Conservation (phyloP, 2,888 invertebrate species). For the Electrophaes corylata region DNA sequence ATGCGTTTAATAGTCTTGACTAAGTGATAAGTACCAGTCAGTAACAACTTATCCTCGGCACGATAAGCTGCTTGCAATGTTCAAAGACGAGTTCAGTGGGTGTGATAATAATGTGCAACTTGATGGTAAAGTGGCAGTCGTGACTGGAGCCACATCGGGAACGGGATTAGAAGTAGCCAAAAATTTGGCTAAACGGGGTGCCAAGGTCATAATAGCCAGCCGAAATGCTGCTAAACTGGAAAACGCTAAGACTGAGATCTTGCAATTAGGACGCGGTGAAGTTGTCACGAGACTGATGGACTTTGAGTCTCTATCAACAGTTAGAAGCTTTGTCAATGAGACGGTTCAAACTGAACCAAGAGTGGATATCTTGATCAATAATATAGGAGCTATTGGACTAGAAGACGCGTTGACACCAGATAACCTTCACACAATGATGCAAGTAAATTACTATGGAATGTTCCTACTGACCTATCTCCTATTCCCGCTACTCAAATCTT, state of each 20-base stretch:
- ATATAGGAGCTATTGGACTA: conserved; percentile 78
- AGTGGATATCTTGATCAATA: conserved; percentile 74
- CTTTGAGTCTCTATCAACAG: conserved; percentile 76
- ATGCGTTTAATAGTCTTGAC: too few relatives aligned
- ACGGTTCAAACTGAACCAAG: conserved; percentile 73
- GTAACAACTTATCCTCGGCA: conserved; percentile 23
- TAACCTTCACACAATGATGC: conserved; percentile 85
- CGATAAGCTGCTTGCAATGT: conserved; percentile 37
- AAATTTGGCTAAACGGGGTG: conserved; percentile 77
- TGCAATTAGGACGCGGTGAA: conserved; percentile 50
- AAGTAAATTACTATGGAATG: conserved; percentile 76
- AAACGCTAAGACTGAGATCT: conserved; percentile 50
- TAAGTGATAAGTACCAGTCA: conserved; percentile 21
- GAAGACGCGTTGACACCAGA: conserved; percentile 81
- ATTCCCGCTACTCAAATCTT: conserved; percentile 58
- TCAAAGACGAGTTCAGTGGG: conserved; percentile 54
- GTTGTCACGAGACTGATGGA: conserved; percentile 70
- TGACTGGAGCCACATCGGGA: conserved; percentile 69
- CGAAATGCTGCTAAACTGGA: conserved; percentile 63
- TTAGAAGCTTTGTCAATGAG: conserved; percentile 84
- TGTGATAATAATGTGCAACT: conserved; percentile 57
- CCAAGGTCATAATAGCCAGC: conserved; percentile 83
- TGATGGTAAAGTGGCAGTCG: conserved; percentile 67
- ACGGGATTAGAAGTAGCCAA: conserved; percentile 67
- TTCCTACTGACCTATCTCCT: conserved; percentile 66